Evolutionary conservation across 1,140 invertebrate genomes (phyloP).

Genomic region (Lepidotrigona ventralis): DNA sequence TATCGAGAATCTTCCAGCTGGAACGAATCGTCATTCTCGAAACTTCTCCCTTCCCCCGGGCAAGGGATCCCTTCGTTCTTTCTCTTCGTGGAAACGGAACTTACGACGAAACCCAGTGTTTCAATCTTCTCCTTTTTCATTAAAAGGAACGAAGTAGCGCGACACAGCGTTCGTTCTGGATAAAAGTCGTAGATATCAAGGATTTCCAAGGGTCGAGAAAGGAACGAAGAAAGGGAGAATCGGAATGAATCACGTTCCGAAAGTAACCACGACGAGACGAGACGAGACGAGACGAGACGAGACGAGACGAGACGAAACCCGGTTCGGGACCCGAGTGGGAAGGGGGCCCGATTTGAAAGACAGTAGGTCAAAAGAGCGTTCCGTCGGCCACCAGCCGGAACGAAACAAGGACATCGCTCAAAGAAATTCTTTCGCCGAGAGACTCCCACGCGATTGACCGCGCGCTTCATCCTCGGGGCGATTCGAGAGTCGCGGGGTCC

Average conservation of each 20-base stretch:
- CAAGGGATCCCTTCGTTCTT: no score
- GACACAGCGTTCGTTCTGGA: background rate
- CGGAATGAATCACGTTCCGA: constrained; percentile 44
- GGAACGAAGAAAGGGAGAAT: constrained; percentile 22
- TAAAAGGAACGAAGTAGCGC: background rate
- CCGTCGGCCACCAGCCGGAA: constrained; percentile 46
- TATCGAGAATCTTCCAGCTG: no score
- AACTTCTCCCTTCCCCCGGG: no score
- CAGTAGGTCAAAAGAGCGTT: constrained; percentile 51
- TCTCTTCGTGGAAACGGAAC: no score
- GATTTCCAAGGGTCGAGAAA: constrained; percentile 23
- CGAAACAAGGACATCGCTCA: constrained; percentile 45
- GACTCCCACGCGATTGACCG: constrained; percentile 41
- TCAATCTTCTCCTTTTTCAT: background rate
- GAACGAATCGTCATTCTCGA: no score
- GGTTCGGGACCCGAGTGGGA: background rate
- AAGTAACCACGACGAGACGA: constrained; percentile 11
- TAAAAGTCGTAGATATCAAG: background rate
- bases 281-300: background rate
- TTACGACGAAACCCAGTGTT: no score
- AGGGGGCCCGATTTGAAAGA: constrained; percentile 7
- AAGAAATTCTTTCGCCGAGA: constrained; percentile 42
- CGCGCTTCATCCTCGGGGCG: background rate
- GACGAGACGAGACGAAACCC: background rate
- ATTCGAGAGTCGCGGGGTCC: background rate